Base-by-base conservation (phyloP, 2,888 invertebrate species). In the Eucera pruinosa region DNA sequence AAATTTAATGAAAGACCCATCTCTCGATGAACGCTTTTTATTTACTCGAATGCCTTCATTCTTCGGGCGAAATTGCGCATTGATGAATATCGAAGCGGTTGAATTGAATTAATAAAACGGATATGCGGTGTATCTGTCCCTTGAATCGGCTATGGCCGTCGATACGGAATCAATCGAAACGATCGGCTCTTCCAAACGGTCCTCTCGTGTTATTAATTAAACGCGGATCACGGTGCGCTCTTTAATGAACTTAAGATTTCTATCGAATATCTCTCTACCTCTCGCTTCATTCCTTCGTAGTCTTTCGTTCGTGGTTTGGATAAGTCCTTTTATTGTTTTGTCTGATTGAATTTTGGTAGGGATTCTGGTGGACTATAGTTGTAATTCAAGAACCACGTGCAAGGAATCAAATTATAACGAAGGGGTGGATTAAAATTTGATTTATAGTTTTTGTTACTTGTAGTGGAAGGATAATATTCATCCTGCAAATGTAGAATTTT, bases 51-150 rank as follows among this genome's bases (percentile, higher is more conserved):
- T 57, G 41, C 73, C 27, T 61, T 36, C 61, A 55, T 67, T 61
- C 55, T 62, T 55, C 61, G 23, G 1, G 15, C 39, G 67, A 60
- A 74, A 73, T 43, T 55, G 61, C 48, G 61, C 36, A 2, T 43
- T 55, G 67, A 73, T 73, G 76, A 73, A 62, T 73, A 73, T 67
- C 74, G 67, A 48, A 18, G n/a, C 7, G 66, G 55, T 73, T 55
- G 55, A 67, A 61, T 73, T 45, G 76, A 50, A 73, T 76, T 76
- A 61, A 61, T 61, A 55, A 76, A 75, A 65, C 54, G 65, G 47
- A 65, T 41, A 41, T 50, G n/a, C 60, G 36, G 33, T 72, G 73
- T 48, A 72, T 72, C 73, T 27, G 47, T 60, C 33, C 25, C 9
- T 20, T n/a, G 45, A 36, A 54, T 58, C 52, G 39, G 30, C 6